phyloP scores from a whole-genome alignment of 2,113 vertebrate genomes.

The Hiodon alosoides region DNA sequence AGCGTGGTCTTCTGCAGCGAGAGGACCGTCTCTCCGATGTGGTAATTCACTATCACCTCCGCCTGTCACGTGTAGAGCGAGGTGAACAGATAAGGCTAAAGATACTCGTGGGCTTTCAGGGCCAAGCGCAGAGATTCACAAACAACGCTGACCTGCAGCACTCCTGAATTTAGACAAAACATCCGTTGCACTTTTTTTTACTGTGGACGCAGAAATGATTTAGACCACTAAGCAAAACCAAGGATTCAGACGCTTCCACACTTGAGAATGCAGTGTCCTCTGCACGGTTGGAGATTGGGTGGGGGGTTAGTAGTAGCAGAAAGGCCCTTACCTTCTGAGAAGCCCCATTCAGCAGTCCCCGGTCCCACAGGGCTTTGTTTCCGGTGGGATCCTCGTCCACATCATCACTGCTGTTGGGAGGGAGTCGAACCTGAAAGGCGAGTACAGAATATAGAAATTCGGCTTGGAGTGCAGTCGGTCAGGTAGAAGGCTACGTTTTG shows the following conservation, averaged over 20 bases:
- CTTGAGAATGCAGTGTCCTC: neutral
- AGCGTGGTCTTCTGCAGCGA: conserved; percentile 95
- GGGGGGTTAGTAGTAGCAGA: too few relatives aligned
- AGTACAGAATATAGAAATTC: neutral
- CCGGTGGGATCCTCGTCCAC: conserved; percentile 97
- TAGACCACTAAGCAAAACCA: too few relatives aligned
- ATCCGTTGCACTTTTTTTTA: too few relatives aligned
- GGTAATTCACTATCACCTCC: conserved; percentile 93
- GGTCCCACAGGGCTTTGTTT: conserved; percentile 96
- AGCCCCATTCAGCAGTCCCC: conserved; percentile 92
- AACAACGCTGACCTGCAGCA: too few relatives aligned
- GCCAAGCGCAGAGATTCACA: too few relatives aligned
- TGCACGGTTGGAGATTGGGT: neutral
- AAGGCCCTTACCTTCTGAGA: conserved; percentile 85
- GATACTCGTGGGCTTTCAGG: too few relatives aligned
- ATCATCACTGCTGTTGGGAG: conserved; percentile 93
- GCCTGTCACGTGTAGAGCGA: conserved; percentile 60
- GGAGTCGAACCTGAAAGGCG: conserved; percentile 78
- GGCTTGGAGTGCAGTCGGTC: too few relatives aligned
- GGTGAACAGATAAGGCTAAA: neutral
- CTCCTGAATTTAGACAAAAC: too few relatives aligned
- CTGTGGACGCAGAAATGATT: too few relatives aligned
- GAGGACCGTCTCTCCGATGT: conserved; percentile 88
- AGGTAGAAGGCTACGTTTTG: neutral
- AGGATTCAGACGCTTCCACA: neutral